Percentiles rank a stretch among this genome's conserved stretches.
Conservation (phyloP, 1,140 invertebrate genomes). For the Piezodorus guildinii region DNA sequence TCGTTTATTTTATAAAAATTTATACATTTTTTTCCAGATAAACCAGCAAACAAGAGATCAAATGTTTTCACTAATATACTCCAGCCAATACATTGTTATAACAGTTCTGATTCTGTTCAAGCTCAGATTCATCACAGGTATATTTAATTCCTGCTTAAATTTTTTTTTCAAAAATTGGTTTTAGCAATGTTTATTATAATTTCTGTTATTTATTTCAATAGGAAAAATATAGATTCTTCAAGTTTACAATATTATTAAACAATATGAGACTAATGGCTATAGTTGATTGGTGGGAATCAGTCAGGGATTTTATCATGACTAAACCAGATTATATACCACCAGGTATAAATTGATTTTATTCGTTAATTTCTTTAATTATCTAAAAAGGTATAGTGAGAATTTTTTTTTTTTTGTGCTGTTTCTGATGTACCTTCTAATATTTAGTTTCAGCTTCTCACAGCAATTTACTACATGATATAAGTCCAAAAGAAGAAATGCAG, state of each 20-base stretch:
- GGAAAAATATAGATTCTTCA: constrained; percentile 50
- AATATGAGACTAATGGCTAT: constrained; percentile 92
- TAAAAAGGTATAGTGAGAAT: too few species aligned
- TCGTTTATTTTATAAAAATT: too few species aligned
- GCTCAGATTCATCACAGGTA: constrained; percentile 69
- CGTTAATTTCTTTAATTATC: too few species aligned
- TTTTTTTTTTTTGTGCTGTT: too few species aligned
- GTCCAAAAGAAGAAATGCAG: background rate
- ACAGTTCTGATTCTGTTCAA: constrained; percentile 43
- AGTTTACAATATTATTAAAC: constrained; percentile 84
- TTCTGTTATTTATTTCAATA: background rate
- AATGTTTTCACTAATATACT: constrained; percentile 88
- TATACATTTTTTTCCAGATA: constrained; percentile 39
- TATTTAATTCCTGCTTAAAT: background rate
- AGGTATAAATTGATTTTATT: background rate
- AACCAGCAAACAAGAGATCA: constrained; percentile 53
- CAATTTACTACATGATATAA: background rate
- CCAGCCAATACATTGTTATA: constrained; percentile 47
- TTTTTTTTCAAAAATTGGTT: background rate
- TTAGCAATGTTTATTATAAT: background rate
- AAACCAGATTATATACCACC: constrained; percentile 25
- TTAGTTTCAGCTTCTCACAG: background rate
- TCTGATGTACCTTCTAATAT: background rate
- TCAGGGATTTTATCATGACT: constrained; percentile 64
- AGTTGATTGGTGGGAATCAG: constrained; percentile 83